These are phyloP conservation scores for Siphamia tubifer DNA, from an alignment of 2,113 vertebrate genomes.

Conservation along the genomic window DNA sequence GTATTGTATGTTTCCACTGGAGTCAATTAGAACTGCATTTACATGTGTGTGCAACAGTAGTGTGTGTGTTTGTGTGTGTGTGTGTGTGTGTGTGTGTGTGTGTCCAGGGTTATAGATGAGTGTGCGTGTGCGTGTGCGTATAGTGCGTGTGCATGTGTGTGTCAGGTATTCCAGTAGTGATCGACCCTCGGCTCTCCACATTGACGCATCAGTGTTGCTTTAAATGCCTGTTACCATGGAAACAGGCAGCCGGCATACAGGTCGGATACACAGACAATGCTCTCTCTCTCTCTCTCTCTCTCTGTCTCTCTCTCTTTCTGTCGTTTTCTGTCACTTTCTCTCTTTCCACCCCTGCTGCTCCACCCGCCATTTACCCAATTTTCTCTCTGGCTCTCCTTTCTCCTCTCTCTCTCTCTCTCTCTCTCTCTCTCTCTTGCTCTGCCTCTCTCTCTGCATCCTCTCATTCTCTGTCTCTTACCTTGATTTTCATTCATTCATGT, in stretches of 20 bases:
- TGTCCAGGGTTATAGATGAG: not conserved
- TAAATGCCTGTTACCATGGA: constrained; percentile 81
- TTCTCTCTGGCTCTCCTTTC: too few species aligned
- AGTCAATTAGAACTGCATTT: not conserved
- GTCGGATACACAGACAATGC: constrained; percentile 71
- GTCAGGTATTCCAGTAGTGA: constrained; percentile 60
- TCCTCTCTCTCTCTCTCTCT: too few species aligned
- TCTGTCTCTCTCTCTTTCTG: constrained; percentile 24
- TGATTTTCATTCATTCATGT: constrained; percentile 49
- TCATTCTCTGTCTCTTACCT: constrained; percentile 28
- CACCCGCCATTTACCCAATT: constrained; percentile 32
- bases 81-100: not conserved
- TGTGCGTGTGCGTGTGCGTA: not conserved
- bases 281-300: constrained; percentile 34
- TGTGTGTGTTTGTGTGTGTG: not conserved
- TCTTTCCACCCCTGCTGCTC: constrained; percentile 27
- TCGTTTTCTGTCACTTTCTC: constrained; percentile 30
- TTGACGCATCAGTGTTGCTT: constrained; percentile 72
- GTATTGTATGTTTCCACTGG: not conserved
- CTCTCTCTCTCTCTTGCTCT: constrained; percentile 11
- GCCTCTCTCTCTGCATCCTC: constrained; percentile 12
- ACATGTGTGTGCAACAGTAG: not conserved
- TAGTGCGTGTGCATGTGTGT: not conserved
- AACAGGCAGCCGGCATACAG: constrained; percentile 75
- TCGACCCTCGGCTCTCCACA: constrained; percentile 47